These are phyloP conservation scores for Procambarus clarkii DNA, from an alignment of 1,140 invertebrate genomes.

Conservation along the genomic window DNA sequence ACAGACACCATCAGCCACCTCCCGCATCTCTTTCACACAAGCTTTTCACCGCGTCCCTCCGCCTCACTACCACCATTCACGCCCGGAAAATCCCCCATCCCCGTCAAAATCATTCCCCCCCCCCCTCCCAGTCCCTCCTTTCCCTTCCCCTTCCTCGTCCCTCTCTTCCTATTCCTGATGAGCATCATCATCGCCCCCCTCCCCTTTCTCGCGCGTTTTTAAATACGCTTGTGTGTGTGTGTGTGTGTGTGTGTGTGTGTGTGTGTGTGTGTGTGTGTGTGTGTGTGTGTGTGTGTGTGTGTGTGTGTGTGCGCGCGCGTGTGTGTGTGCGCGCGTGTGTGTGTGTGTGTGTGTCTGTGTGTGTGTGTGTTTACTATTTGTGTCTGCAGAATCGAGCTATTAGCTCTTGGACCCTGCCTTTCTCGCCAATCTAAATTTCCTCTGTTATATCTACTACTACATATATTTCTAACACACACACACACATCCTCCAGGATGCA, in stretches of 20 bases:
- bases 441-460: too few relatives aligned
- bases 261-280: too few relatives aligned
- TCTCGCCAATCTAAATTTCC: too few relatives aligned
- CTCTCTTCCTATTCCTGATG: slow-evolving; percentile 6
- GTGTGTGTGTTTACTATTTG: too few relatives aligned
- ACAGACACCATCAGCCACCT: slow-evolving; percentile 54
- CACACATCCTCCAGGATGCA: too few relatives aligned
- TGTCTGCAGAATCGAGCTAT: too few relatives aligned
- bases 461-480: too few relatives aligned
- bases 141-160: slow-evolving; percentile 60
- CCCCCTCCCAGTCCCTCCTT: slow-evolving; percentile 60
- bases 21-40: slow-evolving; percentile 69
- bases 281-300: slow-evolving; percentile 33
- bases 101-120: slow-evolving; percentile 61
- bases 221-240: slow-evolving; percentile 31
- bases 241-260: too few relatives aligned
- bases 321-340: too few relatives aligned
- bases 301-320: slow-evolving; percentile 12
- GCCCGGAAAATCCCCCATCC: slow-evolving; percentile 27
- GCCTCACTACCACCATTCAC: slow-evolving; percentile 69
- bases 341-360: too few relatives aligned
- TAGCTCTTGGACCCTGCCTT: too few relatives aligned
- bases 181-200: slow-evolving; percentile 7
- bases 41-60: slow-evolving; percentile 63
- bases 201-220: slow-evolving; percentile 64